Base-by-base conservation (phyloP, 2,113 vertebrate species). In the Calcarius ornatus region DNA sequence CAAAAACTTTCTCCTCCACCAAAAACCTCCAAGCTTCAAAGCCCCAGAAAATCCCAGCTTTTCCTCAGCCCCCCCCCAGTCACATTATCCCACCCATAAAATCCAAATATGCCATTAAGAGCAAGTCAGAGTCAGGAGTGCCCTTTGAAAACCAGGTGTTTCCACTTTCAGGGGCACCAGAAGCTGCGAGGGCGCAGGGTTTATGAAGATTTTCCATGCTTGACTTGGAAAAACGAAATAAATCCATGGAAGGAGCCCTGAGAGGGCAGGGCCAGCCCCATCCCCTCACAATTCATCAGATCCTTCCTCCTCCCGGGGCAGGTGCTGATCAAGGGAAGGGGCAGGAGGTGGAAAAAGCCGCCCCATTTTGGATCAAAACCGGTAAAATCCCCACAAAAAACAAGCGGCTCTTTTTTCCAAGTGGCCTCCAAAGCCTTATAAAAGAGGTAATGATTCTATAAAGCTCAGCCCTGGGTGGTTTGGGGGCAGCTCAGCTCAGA, bases 141-240 rank as follows among this genome's bases (percentile, higher is more conserved):
- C 78, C 78, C 90, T 97, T 96, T 96, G 96, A 90, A 95, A 95
- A 35, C 84, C 96, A 96, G 95, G 75, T 96, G 95, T 83, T 96
- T 96, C 54, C 94, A 95, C 84, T 96, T 86, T 37, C 31, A 7
- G 89, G 57, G 92, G 92, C 93, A 82, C 94, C 56, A 15, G 51
- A 10, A 90, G 88, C 79, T 66, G 45, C 89, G 4, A 37, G 84
- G 68, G 53, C 2, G 11, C 37, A 13, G 38, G 27, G 16, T 96
- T 97, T 95, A 96, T 95, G 71, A 12, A 69, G 86, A 95, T 96
- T 97, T 97, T 97, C 95, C 95, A 48, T 22, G 5, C 59, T 0
- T 27, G 56, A 22, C 25, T 76, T 27, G 86, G 73, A 65, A 90
- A 83, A 80, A 77, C 0, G 3, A n/a, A 75, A 24, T n/a, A 75